Percentiles rank a stretch among this genome's conserved stretches.
These are phyloP conservation scores for Maniola jurtina DNA, from an alignment of 1,140 invertebrate species.

Conservation along the genomic window DNA sequence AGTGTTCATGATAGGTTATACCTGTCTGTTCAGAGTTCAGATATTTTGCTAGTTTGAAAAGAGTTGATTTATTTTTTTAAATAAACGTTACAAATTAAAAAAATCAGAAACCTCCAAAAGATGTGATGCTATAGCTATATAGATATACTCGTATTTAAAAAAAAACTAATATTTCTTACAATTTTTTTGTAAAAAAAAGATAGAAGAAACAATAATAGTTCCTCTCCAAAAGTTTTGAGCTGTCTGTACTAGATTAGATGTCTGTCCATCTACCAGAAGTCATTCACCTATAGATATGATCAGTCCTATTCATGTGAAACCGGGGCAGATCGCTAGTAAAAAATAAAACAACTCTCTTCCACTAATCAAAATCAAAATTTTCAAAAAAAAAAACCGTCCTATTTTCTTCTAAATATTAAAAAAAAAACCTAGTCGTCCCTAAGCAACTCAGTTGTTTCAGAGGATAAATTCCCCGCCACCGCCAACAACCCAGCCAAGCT, in stretches of 20 bases:
- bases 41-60: background rate
- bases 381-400: background rate
- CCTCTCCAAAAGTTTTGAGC: too few relatives aligned
- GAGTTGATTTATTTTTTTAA: background rate
- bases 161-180: too few relatives aligned
- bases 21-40: background rate
- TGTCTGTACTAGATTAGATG: too few relatives aligned
- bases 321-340: background rate
- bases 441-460: conserved; percentile 63
- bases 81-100: too few relatives aligned
- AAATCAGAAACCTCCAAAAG: too few relatives aligned
- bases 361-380: background rate
- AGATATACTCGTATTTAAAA: too few relatives aligned
- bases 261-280: too few relatives aligned
- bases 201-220: too few relatives aligned
- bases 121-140: too few relatives aligned
- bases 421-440: conserved; percentile 42
- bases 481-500: conserved; percentile 57
- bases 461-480: conserved; percentile 43
- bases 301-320: too few relatives aligned
- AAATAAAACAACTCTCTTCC: background rate
- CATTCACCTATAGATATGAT: too few relatives aligned
- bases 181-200: too few relatives aligned
- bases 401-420: background rate
- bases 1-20: background rate